Percentiles rank a stretch among this genome's conserved stretches.
Evolutionary conservation across 2,888 invertebrate species (phyloP).

Genomic region (Eudasyphora cyanicolor): DNA sequence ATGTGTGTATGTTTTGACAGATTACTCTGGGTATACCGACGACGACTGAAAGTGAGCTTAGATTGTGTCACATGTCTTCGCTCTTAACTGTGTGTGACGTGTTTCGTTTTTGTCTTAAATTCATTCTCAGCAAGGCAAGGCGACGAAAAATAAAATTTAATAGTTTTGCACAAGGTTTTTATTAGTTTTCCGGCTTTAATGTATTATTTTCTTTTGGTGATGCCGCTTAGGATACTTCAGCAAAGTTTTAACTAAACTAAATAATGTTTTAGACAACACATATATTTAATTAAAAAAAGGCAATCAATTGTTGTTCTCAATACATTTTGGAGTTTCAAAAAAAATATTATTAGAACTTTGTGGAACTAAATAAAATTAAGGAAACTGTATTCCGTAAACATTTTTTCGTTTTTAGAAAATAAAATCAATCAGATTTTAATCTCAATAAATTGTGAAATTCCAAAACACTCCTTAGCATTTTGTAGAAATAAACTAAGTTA

Average conservation of each 20-base stretch:
- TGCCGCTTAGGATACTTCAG: no score
- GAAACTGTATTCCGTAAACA: no score
- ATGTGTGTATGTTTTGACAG: not conserved
- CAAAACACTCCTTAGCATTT: no score
- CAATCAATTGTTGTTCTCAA: no score
- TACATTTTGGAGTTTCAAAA: no score
- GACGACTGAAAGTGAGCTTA: not conserved
- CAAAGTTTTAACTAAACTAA: no score
- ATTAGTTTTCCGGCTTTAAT: not conserved
- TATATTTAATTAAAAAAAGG: no score
- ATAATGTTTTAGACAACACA: no score
- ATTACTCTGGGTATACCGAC: not conserved
- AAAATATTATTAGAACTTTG: no score
- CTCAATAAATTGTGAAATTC: conserved; percentile 5
- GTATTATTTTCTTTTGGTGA: conserved; percentile 12
- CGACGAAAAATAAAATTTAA: conserved; percentile 12
- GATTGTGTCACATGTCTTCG: conserved; percentile 18
- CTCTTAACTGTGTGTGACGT: not conserved
- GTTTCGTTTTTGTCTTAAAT: not conserved
- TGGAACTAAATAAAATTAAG: no score
- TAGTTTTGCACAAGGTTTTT: conserved; percentile 28
- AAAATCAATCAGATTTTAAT: not conserved
- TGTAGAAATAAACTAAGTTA: no score
- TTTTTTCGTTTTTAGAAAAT: no score
- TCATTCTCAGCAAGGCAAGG: not conserved